Evolutionary conservation across 2,113 vertebrate species (phyloP).

Genomic region (Dasyurus viverrinus): DNA sequence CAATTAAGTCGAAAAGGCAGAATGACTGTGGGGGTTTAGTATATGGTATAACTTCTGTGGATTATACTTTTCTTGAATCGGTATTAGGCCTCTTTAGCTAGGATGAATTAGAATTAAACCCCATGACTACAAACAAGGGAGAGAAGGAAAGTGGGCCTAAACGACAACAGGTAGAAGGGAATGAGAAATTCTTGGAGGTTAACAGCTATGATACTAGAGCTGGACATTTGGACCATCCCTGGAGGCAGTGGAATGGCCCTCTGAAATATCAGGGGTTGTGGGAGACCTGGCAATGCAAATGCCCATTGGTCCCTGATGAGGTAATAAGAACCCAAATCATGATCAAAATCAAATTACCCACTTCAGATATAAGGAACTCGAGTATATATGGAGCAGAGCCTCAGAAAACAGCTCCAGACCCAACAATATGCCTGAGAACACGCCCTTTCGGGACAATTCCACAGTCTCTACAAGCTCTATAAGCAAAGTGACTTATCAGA

Average conservation of each 20-base stretch:
- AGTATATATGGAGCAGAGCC: background rate
- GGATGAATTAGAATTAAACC: conserved; percentile 23
- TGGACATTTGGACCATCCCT: background rate
- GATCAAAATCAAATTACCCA: background rate
- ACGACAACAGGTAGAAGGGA: background rate
- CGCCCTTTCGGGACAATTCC: background rate
- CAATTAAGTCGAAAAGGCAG: conserved; percentile 62
- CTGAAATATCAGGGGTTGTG: conserved; percentile 18
- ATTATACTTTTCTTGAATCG: conserved; percentile 25
- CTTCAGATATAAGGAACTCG: background rate
- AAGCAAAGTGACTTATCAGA: background rate
- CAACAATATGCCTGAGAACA: background rate
- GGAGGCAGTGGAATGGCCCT: background rate
- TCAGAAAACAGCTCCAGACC: background rate
- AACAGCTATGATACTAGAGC: background rate
- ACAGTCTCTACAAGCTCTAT: conserved; percentile 17
- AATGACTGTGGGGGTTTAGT: conserved; percentile 20
- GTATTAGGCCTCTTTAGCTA: conserved; percentile 5
- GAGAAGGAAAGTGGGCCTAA: conserved; percentile 9
- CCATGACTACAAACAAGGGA: background rate
- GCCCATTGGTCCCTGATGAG: conserved; percentile 26
- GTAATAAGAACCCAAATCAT: background rate
- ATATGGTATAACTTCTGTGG: conserved; percentile 30
- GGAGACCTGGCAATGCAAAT: background rate
- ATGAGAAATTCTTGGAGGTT: conserved; percentile 29